Evolutionary conservation across 2,113 vertebrate genomes (phyloP), one percentile per base, ranked within the genome.

Genomic region (Fukomys damarensis): DNA sequence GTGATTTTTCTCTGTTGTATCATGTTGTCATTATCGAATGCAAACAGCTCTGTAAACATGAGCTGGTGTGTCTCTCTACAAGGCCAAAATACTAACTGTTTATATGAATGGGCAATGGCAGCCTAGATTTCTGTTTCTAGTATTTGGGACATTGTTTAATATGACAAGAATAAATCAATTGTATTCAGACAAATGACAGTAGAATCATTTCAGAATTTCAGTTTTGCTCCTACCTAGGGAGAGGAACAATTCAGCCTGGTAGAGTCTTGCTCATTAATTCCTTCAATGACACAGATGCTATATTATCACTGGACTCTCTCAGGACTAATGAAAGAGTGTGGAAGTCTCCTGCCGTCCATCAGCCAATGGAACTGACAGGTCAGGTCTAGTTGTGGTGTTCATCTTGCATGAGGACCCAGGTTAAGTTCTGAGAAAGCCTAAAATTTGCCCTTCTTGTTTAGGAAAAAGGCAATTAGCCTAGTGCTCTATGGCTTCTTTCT

Each of bases 1-100:
- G 28, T 91, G 92, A 91, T 80, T 98, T 95, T 92, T 96, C 94
- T 96, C 89, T 24, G 93, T 89, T 82, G 93, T 65, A 30, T 77
- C 85, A 12, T 93, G 68, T 93, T 91, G 63, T 85, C 72, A 20
- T 72, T 80, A 79, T 65, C 87, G 81, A 93, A 94, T 17, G 68
- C 56, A 91, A 93, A 63, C 16, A 63, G n/a, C 72, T 96, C 91
- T 89, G 79, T 88, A 96, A 96, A 96, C 74, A 94, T 16, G 63
- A 96, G 83, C 94, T 96, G 49, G 82, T 83, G 16, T 7, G 2
- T 81, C 77, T 91, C 91, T 54, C 79, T 54, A 43, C 79, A 28
- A 76, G 74, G 82, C 93, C 85, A 70, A 93, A 81, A 91, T 38
- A 94, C 46, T 65, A 76, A 32, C 84, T 46, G 80, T 87, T 61